phyloP scores from a whole-genome alignment of 2,113 vertebrate genomes.

The Cavia aperea region DNA sequence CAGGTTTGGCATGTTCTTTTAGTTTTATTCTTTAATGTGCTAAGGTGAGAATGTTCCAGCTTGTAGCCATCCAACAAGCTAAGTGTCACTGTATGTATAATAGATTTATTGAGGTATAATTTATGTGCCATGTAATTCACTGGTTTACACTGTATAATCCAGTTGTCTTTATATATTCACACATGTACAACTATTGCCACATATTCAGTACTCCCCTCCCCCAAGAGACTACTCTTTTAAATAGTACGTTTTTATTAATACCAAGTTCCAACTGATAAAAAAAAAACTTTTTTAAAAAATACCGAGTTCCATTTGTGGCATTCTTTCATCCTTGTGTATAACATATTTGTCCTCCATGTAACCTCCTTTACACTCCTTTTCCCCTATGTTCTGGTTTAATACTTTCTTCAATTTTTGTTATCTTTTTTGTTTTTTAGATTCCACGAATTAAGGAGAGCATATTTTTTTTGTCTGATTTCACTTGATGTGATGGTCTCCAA shows the following conservation, averaged over 20 bases:
- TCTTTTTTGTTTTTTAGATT: background rate
- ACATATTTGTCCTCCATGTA: background rate
- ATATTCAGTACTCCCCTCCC: background rate
- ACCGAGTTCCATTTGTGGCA: background rate
- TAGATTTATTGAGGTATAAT: background rate
- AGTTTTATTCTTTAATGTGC: background rate
- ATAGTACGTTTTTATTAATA: background rate
- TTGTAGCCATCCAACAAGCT: background rate
- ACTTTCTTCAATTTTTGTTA: background rate
- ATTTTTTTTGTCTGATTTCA: background rate
- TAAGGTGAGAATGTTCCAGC: background rate
- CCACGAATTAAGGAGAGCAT: background rate
- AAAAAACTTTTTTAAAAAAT: background rate
- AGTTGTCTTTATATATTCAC: slow-evolving; percentile 6
- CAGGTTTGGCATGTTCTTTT: background rate
- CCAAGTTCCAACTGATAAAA: no score
- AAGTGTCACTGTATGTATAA: background rate
- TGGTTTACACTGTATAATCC: background rate
- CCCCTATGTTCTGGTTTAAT: background rate
- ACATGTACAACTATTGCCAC: background rate
- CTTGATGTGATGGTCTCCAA: background rate
- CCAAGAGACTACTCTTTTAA: background rate
- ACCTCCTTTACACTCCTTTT: background rate
- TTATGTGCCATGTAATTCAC: background rate
- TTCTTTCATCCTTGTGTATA: background rate